Base-by-base conservation (phyloP, 1,140 invertebrate genomes). In the Argopecten irradians region DNA sequence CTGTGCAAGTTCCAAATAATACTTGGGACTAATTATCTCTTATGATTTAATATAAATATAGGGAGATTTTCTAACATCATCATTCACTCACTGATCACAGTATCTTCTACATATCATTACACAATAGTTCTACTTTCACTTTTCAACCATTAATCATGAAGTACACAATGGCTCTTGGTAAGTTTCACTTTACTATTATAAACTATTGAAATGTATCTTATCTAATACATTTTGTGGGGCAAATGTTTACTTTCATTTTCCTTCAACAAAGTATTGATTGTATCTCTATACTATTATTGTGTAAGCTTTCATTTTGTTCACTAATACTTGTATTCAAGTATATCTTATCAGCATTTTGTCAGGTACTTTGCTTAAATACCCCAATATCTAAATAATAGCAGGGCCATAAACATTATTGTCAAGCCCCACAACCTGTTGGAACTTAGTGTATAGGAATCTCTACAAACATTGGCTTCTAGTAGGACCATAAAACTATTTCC, bases 81-180 rank as follows among this genome's bases (percentile, higher is more conserved):
- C 55, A 71, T 71, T 71, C 55, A 71, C 55, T 71, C 55, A 71
- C 55, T 71, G 55, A 71, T 28, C 55, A 71, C n/a, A 71, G 55
- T 71, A 7, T 71, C 55, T 71, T 71, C 8, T n/a, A 71, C 16
- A 71, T 71, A 16, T 7, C 22, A 46, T 46, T 71, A 71, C 16
- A 28, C 1, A n/a, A n/a, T n/a, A 71, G 14, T 71, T 71, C 55
- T 71, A n/a, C 55, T 46, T 46, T 46, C 43, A 46, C 5, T 71
- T 71, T n/a, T n/a, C n/a, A 16, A 71, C 1, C 55, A n/a, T 28
- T 71, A 28, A 71, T 28, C n/a, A 71, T 71, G 55, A 71, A 71
- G 55, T 71, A 71, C 55, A n/a, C 55, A 71, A 71, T 71, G 55
- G 22, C 55, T 28, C 7, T 71, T 71, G 55, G 55, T 71, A 71